Base-by-base conservation (phyloP, 2,113 vertebrate genomes). In the Podilymbus podiceps region DNA sequence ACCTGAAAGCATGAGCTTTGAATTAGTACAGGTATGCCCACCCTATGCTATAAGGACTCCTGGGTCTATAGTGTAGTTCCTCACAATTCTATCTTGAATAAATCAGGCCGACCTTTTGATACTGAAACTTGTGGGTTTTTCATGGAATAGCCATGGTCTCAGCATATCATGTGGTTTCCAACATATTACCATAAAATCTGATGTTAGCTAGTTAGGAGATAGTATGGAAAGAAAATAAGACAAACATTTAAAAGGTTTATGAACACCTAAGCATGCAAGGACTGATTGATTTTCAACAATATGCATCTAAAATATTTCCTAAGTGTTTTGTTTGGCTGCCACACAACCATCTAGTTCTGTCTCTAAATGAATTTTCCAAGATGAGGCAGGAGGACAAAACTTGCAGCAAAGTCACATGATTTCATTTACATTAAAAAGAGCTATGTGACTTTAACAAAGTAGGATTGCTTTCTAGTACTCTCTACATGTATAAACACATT, bases 281-380 rank as follows among this genome's bases (percentile, higher is more conserved):
- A 72, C 30, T 24, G 50, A 74, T 42, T 71, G 33, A 35, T 83
- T 88, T 95, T 83, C 77, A 92, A 64, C 71, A 95, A 87, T 62
- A 69, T 12, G 28, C 55, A 62, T 47, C 56, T 82, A 50, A 93
- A 92, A 87, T 68, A 68, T 47, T 83, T 87, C 27, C 50, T 66
- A 67, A 52, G 52, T 60, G 33, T 83, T 95, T 97, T 77, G 31
- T 44, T 94, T 91, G 84, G 89, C 92, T 89, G 67, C 77, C 76
- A 64, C 63, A 86, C 79, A 93, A 56, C 78, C 85, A 59, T 33
- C 40, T 40, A 69, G 23, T 33, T 68, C 80, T 94, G 67, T 60
- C 49, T 84, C n/a, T 93, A 68, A 72, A 85, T 58, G 59, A 80
- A 14, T 56, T 78, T 82, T 84, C 84, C 60, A 55, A 93, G 76